Conservation (phyloP, 2,888 invertebrate species). For the Heliconius sara region DNA sequence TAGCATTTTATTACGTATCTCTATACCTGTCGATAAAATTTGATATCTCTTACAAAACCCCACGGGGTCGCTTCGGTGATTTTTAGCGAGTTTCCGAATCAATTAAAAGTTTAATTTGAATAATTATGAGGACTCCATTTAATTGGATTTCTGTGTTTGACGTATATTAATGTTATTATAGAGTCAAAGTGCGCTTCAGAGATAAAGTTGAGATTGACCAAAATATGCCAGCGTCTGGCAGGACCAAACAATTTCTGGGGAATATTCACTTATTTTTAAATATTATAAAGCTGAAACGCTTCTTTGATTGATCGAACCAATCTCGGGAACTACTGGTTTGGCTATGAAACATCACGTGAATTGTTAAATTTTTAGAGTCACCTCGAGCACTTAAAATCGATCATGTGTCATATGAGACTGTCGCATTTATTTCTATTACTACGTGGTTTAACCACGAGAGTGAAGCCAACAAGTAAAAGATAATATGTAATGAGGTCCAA, state of each 20-base stretch:
- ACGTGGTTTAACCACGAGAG: too few species aligned
- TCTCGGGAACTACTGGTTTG: not conserved
- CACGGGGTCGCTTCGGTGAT: slow-evolving; percentile 25
- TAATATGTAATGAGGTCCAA: too few species aligned
- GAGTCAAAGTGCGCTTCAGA: not conserved
- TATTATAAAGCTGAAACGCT: not conserved
- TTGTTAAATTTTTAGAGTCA: too few species aligned
- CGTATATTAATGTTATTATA: slow-evolving; percentile 29
- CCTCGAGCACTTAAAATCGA: too few species aligned
- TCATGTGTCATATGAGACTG: too few species aligned
- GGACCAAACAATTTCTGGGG: not conserved
- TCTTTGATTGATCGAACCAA: not conserved
- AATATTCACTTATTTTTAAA: not conserved
- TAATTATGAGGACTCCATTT: slow-evolving; percentile 26
- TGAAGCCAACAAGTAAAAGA: too few species aligned
- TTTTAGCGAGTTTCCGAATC: slow-evolving; percentile 32
- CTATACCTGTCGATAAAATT: slow-evolving; percentile 10
- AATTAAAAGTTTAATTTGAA: slow-evolving; percentile 38
- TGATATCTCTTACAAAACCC: slow-evolving; percentile 20
- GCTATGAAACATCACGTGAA: too few species aligned
- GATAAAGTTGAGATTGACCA: slow-evolving; percentile 2
- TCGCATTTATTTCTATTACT: too few species aligned
- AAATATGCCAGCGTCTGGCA: too few species aligned
- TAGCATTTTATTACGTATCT: not conserved
- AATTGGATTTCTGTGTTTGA: slow-evolving; percentile 40